These are phyloP conservation scores for Aricia artaxerxes DNA, from an alignment of 2,888 invertebrate species.

Conservation along the genomic window DNA sequence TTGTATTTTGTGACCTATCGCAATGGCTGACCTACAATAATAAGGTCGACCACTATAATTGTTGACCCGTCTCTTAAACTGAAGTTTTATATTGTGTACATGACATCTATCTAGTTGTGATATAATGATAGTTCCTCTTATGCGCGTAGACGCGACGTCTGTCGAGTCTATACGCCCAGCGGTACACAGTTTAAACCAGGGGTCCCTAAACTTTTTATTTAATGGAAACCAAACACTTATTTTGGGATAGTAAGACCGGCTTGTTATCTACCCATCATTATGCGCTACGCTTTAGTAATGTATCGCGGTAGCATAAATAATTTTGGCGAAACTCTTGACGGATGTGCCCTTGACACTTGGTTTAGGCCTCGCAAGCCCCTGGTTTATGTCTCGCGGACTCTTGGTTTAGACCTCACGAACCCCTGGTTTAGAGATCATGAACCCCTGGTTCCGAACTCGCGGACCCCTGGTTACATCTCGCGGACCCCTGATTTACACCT, in stretches of 20 bases:
- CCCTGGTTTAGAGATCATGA: background rate
- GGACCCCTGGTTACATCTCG: background rate
- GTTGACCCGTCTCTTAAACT: background rate
- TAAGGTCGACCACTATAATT: background rate
- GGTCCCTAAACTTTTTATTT: background rate
- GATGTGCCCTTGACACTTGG: background rate
- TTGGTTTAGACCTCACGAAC: conserved; percentile 53
- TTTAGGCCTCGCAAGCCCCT: conserved; percentile 48
- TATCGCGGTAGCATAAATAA: too few relatives aligned
- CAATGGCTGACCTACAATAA: background rate
- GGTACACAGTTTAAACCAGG: background rate
- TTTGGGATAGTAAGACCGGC: background rate
- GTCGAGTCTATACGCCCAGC: background rate
- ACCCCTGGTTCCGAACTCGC: background rate
- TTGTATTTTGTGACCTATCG: background rate
- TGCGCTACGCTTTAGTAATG: too few relatives aligned
- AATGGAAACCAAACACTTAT: background rate
- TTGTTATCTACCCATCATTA: background rate
- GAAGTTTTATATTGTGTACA: background rate
- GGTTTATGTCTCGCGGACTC: background rate
- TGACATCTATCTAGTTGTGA: conserved; percentile 4
- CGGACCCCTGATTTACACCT: background rate
- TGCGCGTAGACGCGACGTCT: background rate
- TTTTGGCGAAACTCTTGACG: background rate
- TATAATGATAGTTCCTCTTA: background rate